phyloP scores from a whole-genome alignment of 2,797 vertebrate species.

The Erithacus rubecula region DNA sequence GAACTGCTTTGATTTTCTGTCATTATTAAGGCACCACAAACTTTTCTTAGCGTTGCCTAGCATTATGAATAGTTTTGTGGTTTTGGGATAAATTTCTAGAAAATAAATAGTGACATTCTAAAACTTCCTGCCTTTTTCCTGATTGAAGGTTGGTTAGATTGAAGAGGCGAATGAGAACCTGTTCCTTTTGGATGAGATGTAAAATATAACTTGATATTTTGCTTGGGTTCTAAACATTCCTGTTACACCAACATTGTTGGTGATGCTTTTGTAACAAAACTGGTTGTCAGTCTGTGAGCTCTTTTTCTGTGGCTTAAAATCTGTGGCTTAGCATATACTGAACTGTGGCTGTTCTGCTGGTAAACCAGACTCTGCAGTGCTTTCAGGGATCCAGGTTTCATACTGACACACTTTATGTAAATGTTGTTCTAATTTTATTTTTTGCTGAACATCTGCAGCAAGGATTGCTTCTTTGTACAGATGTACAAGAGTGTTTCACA shows the following conservation, averaged over 20 bases:
- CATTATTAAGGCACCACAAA: conserved; percentile 53
- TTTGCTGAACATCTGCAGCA: neutral
- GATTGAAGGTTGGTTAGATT: conserved; percentile 52
- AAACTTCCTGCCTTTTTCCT: conserved; percentile 61
- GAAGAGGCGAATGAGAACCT: conserved; percentile 60
- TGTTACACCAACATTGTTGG: neutral
- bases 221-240: conserved; percentile 43
- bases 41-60: conserved; percentile 38
- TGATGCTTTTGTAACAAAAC: conserved; percentile 60
- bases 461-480: neutral
- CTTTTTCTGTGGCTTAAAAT: conserved; percentile 34
- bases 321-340: conserved; percentile 47
- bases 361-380: conserved; percentile 28
- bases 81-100: conserved; percentile 56
- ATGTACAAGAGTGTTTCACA: neutral
- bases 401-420: conserved; percentile 5
- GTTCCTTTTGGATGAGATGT: conserved; percentile 52
- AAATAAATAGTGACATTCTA: conserved; percentile 61
- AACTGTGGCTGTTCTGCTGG: conserved; percentile 48
- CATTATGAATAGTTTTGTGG: conserved; percentile 31
- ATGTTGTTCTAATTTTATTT: conserved; percentile 35
- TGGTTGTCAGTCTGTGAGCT: conserved; percentile 56
- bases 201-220: conserved; percentile 68
- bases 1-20: conserved; percentile 29
- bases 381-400: neutral